These are phyloP conservation scores for Caracal caracal DNA, from an alignment of 2,113 vertebrate genomes.

Conservation along the genomic window DNA sequence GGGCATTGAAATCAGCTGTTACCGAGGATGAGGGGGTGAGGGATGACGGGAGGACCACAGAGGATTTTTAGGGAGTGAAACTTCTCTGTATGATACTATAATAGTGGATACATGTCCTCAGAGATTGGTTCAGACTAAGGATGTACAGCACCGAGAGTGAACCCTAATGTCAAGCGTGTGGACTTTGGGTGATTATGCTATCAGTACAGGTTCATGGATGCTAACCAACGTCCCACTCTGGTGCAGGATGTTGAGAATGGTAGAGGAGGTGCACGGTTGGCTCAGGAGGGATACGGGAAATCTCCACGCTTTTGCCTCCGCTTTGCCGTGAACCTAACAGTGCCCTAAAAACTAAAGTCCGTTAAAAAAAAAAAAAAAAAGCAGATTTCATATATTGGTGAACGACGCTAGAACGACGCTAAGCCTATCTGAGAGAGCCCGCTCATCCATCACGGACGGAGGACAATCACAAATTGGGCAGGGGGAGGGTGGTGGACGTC, in stretches of 20 bases:
- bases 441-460: background rate
- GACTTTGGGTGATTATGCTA: background rate
- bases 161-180: rapidly evolving
- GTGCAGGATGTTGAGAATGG: rapidly evolving
- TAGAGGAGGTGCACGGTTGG: rapidly evolving
- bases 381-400: background rate
- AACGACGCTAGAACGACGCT: too few species aligned
- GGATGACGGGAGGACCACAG: rapidly evolving
- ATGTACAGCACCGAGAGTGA: background rate
- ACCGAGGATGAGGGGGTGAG: background rate
- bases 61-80: too few species aligned
- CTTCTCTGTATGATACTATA: rapidly evolving
- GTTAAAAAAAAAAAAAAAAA: background rate
- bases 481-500: rapidly evolving
- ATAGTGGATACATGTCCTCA: background rate
- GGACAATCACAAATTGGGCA: background rate
- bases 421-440: background rate
- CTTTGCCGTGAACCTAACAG: background rate
- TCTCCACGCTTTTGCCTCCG: background rate
- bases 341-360: background rate
- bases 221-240: background rate
- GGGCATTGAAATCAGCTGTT: background rate
- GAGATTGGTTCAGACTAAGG: background rate
- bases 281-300: background rate
- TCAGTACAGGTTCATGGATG: rapidly evolving